These are phyloP conservation scores for Physeter macrocephalus DNA, from an alignment of 2,113 vertebrate genomes.

Conservation along the genomic window DNA sequence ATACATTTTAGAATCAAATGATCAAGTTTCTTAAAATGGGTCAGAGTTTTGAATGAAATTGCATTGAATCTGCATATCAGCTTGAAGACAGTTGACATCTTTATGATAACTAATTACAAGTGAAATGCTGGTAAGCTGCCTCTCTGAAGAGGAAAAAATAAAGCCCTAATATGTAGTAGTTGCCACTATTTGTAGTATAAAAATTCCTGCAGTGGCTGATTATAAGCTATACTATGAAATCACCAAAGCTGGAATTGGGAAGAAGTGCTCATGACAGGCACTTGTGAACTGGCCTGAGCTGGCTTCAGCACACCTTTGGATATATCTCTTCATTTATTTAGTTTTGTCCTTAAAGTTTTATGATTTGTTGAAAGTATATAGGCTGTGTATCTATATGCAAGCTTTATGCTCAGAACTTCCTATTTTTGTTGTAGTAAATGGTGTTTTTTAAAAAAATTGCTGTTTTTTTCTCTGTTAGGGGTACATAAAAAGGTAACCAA, in stretches of 20 bases:
- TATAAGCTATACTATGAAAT: not conserved
- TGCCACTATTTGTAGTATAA: not conserved
- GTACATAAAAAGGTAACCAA: not conserved
- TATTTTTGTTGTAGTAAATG: not conserved
- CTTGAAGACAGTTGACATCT: not conserved
- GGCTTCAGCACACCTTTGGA: not conserved
- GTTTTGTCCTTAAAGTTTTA: not conserved
- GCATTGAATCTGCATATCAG: not conserved
- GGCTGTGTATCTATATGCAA: not conserved
- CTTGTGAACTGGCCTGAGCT: not conserved
- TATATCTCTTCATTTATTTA: not conserved
- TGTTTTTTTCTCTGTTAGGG: not conserved
- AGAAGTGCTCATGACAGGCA: not conserved
- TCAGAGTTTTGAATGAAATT: constrained; percentile 21
- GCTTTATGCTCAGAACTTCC: not conserved
- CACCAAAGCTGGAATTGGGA: not conserved
- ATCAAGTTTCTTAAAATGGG: not conserved
- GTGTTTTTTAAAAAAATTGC: not conserved
- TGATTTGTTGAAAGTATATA: not conserved
- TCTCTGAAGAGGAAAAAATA: not conserved
- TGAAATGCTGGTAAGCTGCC: constrained; percentile 7
- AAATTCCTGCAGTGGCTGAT: not conserved
- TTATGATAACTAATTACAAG: not conserved
- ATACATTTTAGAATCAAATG: not conserved
- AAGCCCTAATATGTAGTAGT: not conserved